Evolutionary conservation across 2,113 vertebrate species (phyloP).

Genomic region (Holacanthus passer): DNA sequence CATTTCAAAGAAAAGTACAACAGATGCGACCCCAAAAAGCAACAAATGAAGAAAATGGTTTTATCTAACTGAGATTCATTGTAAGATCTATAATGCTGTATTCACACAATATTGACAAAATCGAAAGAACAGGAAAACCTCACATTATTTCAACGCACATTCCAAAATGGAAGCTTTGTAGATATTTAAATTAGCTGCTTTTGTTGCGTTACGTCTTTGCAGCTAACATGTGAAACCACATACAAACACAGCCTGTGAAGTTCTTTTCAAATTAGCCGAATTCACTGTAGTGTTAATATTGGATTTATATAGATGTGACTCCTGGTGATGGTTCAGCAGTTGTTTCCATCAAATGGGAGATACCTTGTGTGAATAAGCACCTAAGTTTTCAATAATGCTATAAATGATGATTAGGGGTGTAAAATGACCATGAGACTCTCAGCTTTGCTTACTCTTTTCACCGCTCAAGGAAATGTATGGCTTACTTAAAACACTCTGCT

Average conservation of each 20-base stretch:
- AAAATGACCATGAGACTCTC: no score
- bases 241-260: neutral
- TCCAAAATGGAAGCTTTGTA: neutral
- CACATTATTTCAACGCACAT: neutral
- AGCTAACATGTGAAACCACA: neutral
- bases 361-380: neutral
- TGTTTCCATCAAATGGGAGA: neutral
- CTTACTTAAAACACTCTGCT: no score
- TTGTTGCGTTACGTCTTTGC: neutral
- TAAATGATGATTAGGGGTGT: no score
- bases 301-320: no score
- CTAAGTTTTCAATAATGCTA: no score
- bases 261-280: neutral
- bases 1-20: neutral
- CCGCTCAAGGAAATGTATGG: neutral
- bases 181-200: neutral
- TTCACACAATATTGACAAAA: neutral
- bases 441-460: no score
- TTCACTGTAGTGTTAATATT: neutral
- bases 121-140: neutral
- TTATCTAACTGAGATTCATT: neutral
- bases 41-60: neutral
- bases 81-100: neutral
- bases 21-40: neutral
- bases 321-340: no score